These are phyloP conservation scores for Hydrozoanthus tunicans DNA, from an alignment of 64 coral and sea anemone species.

Conservation along the genomic window DNA sequence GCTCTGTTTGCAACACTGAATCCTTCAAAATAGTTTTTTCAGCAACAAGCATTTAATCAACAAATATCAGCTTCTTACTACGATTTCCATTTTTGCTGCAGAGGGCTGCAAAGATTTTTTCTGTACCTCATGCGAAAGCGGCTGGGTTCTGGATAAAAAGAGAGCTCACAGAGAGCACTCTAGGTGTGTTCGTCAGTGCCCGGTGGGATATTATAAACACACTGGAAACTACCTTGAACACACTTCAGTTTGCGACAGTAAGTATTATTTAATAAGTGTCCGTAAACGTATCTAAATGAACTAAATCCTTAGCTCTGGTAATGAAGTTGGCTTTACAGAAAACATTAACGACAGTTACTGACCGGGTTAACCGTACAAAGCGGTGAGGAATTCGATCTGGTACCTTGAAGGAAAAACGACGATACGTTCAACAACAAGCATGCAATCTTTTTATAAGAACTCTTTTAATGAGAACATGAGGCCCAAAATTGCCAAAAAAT, in stretches of 20 bases:
- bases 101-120: conserved; percentile 47
- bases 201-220: conserved; percentile 27
- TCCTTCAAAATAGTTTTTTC: neutral
- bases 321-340: neutral
- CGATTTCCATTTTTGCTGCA: neutral
- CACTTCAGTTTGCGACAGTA: conserved; percentile 20
- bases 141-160: neutral
- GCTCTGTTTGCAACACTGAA: no score
- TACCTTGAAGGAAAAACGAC: no score
- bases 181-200: conserved; percentile 38
- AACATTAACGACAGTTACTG: no score
- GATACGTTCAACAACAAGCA: no score
- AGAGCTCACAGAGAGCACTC: neutral
- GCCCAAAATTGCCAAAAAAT: no score
- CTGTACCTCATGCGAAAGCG: conserved; percentile 21
- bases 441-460: no score
- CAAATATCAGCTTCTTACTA: neutral
- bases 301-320: neutral
- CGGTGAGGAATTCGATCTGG: neutral
- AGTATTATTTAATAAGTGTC: neutral
- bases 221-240: neutral
- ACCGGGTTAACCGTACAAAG: neutral
- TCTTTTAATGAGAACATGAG: no score
- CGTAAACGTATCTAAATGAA: no score
- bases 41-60: neutral